Evolutionary conservation across 2,113 vertebrate genomes (phyloP), one percentile per base, ranked within the genome.

Genomic region (Gavialis gangeticus): DNA sequence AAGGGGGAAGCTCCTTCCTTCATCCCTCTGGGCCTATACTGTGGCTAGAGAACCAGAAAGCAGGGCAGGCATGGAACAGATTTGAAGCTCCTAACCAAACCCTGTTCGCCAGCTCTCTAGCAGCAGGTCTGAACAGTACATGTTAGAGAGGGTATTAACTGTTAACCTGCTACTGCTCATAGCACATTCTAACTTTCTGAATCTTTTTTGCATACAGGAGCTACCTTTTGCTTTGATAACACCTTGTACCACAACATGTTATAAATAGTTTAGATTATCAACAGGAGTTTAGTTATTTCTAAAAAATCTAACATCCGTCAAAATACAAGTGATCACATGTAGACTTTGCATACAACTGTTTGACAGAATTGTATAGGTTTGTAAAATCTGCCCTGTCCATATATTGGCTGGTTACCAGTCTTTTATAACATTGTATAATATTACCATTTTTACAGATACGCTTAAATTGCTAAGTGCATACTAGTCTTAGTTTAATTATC

Each of bases 381-480:
- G 93, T 84, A 94, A 97, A 96, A 17, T 6, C 27, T 96, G 37
- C 27, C 17, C 17, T 89, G 94, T 87, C 24, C 79, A 81, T 12
- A 67, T 77, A 94, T 93, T n/a, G 21, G 21, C 75, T 91, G 82
- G 58, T 88, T 76, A 76, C 28, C 60, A 78, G 56, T 46, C 25
- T 84, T 37, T 4, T 63, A 8, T 82, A 84, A 37, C 59, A 56
- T 84, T 84, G 24, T 67, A 8, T 84, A 57, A 62, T 28, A 37
- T 91, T 82, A 85, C 12, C 30, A 67, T 89, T 86, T 95, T 92
- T 67, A 78, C 59, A 90, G 66, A 79, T 59, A 59, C 64, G 77
- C 10, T 71, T 95, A 62, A 94, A 85, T 64, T 95, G 79, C 73
- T 86, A 77, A 86, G 81, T 62, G 30, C 12, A 58, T 71, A 27